Evolutionary conservation across 1,140 invertebrate species (phyloP), one percentile per base, ranked within the genome.

Genomic region (Sminthurinus signatus): DNA sequence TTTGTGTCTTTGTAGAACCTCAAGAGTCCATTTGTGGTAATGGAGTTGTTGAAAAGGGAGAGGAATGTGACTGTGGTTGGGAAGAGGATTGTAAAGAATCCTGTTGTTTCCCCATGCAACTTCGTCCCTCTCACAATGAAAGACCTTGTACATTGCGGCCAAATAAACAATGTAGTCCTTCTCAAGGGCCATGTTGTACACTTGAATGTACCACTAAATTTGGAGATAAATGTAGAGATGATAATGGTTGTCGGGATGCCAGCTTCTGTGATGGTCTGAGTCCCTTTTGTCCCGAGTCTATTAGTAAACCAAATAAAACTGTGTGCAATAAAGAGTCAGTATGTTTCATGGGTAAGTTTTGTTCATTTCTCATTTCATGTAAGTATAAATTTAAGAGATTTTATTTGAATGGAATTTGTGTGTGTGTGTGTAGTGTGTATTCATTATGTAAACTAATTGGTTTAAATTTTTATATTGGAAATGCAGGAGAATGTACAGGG

Each of bases 11-110:
- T 78, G 1, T 75, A 88, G 91, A 93, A 75, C 89, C 89, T 1
- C 89, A 93, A 80, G 83, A 83, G 39, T 88, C 91, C 2, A 86
- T 95, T 73, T 99, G 96, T 80, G 96, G 96, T 12, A 98, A 99
- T 76, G 91, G 93, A 23, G 93, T 98, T 2, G 91, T 95, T 3
- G 96, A 99, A 76, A 57, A 86, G 21, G 93, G 88, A 3, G 96
- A 99, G 78, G 87, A 98, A 75, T 99, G 96, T 77, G 96, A 99
- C 78, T 99, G 96, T 78, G 96, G 96, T 27, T 99, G 94, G 89
- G 91, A 93, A 73, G 88, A 92, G 74, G 90, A 93, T 74, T 98
- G 95, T 77, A 85, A 88, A 59, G 92, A 97, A 73, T 82, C 84
- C 19, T 99, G 96, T 75, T 99, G 96, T 75, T 88, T 88, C 73